Evolutionary conservation across 2,888 invertebrate genomes (phyloP).

Genomic region (Elgonia sp.): DNA sequence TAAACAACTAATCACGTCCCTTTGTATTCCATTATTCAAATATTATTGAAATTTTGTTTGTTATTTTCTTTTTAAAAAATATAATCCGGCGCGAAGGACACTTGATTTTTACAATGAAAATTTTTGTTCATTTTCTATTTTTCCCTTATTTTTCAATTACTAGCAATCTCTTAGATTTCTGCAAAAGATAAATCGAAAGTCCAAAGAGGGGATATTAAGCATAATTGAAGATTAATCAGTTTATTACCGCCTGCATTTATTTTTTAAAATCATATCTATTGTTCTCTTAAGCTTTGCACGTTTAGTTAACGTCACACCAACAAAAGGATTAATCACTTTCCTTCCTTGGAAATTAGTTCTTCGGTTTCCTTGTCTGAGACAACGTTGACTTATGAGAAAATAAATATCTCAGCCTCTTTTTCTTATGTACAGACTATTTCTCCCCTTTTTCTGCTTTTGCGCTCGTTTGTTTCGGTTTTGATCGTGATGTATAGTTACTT

Average conservation of each 20-base stretch:
- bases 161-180: too few relatives aligned
- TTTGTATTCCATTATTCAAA: too few relatives aligned
- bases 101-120: too few relatives aligned
- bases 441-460: constrained; percentile 7
- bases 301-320: constrained; percentile 33
- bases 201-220: not conserved
- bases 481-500: constrained; percentile 48
- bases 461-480: constrained; percentile 56
- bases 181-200: not conserved
- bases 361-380: constrained; percentile 46
- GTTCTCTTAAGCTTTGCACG: constrained; percentile 33
- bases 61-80: too few relatives aligned
- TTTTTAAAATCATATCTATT: constrained; percentile 25
- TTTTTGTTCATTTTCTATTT: too few relatives aligned
- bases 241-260: constrained; percentile 8
- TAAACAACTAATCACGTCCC: too few relatives aligned
- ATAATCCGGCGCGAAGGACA: too few relatives aligned
- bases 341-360: constrained; percentile 53
- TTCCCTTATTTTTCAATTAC: too few relatives aligned
- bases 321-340: constrained; percentile 61
- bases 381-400: constrained; percentile 56
- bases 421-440: constrained; percentile 16
- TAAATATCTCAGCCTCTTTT: constrained; percentile 49
- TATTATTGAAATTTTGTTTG: too few relatives aligned
- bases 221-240: constrained; percentile 50